Evolutionary conservation across 2,797 vertebrate genomes (phyloP).

Genomic region (Bradypus variegatus): DNA sequence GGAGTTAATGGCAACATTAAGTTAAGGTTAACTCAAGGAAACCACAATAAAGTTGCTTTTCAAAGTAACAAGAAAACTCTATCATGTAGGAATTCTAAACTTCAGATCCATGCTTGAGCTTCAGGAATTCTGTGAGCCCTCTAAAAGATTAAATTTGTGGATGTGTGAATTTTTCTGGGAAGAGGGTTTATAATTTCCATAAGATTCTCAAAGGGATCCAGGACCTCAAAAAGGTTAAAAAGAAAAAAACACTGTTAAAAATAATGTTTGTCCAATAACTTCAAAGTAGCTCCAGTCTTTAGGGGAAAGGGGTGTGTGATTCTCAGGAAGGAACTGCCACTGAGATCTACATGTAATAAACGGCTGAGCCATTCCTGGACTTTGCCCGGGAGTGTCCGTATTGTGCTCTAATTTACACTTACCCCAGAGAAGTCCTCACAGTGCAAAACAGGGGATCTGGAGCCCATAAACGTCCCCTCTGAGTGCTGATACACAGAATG

Average conservation of each 20-base stretch:
- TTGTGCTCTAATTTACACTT: not conserved
- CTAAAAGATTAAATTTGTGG: not conserved
- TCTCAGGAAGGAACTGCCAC: not conserved
- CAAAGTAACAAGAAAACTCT: not conserved
- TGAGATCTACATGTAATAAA: not conserved
- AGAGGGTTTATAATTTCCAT: not conserved
- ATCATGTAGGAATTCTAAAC: not conserved
- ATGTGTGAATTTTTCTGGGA: not conserved
- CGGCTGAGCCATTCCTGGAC: not conserved
- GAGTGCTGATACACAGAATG: not conserved
- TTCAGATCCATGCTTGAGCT: not conserved
- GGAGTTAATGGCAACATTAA: not conserved
- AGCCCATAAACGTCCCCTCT: not conserved
- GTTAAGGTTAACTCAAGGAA: slow-evolving; percentile 25
- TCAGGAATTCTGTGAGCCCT: not conserved
- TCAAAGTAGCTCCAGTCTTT: not conserved
- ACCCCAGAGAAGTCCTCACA: not conserved
- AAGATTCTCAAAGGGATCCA: not conserved
- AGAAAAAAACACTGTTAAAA: not conserved
- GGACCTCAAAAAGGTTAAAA: not conserved
- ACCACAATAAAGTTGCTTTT: not conserved
- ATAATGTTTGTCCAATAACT: not conserved
- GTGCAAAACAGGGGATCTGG: not conserved
- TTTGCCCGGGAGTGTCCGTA: not conserved
- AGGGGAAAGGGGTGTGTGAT: too few relatives aligned